Percentiles rank a stretch among this genome's conserved stretches.
These are phyloP conservation scores for Phrynocephalus forsythii DNA, from an alignment of 2,797 vertebrate genomes.

Conservation along the genomic window DNA sequence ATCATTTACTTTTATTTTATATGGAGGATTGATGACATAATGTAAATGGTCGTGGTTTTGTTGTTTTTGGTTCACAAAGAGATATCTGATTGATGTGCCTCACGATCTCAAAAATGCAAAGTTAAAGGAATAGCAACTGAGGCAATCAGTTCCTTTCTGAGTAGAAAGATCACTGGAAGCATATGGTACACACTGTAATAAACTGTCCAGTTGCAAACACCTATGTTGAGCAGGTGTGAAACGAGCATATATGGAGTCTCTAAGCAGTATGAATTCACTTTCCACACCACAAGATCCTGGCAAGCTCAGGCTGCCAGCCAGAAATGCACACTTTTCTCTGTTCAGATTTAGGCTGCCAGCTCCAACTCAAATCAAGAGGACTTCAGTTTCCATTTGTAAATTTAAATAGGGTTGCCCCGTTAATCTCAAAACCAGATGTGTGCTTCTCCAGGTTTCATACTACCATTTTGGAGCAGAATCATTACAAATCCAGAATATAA, in stretches of 20 bases:
- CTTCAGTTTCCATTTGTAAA: background rate
- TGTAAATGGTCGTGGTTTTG: background rate
- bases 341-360: background rate
- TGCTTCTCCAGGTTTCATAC: too few species aligned
- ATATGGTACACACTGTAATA: background rate
- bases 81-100: background rate
- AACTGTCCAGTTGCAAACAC: background rate
- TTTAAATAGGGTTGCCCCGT: background rate
- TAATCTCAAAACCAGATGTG: too few species aligned
- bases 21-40: background rate
- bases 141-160: background rate
- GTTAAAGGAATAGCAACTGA: background rate
- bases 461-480: too few species aligned
- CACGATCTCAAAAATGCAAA: background rate
- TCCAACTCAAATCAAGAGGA: background rate
- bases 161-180: background rate
- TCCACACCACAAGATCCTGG: background rate
- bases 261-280: background rate
- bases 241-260: background rate
- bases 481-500: too few species aligned
- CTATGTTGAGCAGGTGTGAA: background rate
- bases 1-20: background rate
- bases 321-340: background rate
- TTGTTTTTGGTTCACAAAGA: background rate
- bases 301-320: background rate